These are phyloP conservation scores for Drosophila murphyi DNA, from an alignment of 1,140 invertebrate species.

Conservation along the genomic window DNA sequence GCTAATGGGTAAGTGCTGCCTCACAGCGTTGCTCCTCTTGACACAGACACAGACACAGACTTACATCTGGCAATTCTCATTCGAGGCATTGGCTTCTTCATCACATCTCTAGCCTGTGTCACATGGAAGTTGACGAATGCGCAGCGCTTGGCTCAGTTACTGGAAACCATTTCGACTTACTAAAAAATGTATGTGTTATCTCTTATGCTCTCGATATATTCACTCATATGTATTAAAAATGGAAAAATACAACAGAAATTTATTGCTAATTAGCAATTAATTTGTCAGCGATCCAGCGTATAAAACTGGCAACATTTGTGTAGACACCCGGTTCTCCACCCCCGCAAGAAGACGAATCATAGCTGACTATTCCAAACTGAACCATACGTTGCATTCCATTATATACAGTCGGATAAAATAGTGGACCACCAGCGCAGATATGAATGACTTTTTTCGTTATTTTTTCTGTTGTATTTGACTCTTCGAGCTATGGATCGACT, in stretches of 20 bases:
- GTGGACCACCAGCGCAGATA: constrained; percentile 34
- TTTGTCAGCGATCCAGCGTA: constrained; percentile 28
- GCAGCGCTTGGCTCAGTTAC: constrained; percentile 59
- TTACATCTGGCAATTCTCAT: background rate
- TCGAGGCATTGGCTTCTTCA: constrained; percentile 76
- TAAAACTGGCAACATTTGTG: constrained; percentile 27
- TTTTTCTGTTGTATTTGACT: too few relatives aligned
- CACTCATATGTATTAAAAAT: background rate
- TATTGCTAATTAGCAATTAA: background rate
- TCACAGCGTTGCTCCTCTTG: too few relatives aligned
- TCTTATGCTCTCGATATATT: background rate
- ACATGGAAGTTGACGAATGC: constrained; percentile 74
- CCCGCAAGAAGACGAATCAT: background rate
- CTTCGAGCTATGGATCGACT: too few relatives aligned
- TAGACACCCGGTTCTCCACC: constrained; percentile 11
- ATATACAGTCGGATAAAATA: background rate
- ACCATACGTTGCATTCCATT: background rate
- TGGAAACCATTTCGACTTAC: constrained; percentile 48
- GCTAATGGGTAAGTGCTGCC: constrained; percentile 59
- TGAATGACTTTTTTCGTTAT: too few relatives aligned
- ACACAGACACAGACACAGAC: too few relatives aligned
- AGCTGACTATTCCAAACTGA: constrained; percentile 31
- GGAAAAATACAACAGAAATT: background rate
- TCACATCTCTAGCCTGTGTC: constrained; percentile 73
- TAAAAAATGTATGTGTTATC: background rate